phyloP scores from a whole-genome alignment of 1,140 invertebrate genomes.

The Portunus trituberculatus region DNA sequence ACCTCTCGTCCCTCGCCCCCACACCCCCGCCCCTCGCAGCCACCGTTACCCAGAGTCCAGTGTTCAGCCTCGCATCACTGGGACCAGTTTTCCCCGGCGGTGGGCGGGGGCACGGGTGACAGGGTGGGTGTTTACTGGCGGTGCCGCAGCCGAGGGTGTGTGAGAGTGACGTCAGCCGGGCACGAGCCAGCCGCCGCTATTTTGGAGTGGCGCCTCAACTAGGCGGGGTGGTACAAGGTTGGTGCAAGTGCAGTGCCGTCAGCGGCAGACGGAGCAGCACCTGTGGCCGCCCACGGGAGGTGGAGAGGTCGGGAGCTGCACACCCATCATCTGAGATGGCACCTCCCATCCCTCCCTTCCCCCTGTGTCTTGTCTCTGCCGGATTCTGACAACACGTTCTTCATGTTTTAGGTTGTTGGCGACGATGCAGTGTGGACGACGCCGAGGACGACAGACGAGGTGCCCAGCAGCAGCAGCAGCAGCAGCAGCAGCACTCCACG shows the following conservation, averaged over 20 bases:
- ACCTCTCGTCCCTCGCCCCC: no score
- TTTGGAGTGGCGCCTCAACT: conserved; percentile 53
- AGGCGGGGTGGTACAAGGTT: conserved; percentile 56
- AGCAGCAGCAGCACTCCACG: conserved; percentile 44
- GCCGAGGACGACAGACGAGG: conserved; percentile 42
- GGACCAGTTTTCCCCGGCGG: neutral
- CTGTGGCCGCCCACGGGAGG: conserved; percentile 12
- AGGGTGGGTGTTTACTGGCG: conserved; percentile 41
- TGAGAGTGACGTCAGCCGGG: conserved; percentile 59
- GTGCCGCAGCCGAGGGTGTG: conserved; percentile 28
- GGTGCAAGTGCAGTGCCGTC: conserved; percentile 41
- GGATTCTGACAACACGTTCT: neutral
- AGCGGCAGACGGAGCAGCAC: conserved; percentile 15
- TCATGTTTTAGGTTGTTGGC: conserved; percentile 56
- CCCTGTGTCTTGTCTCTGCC: neutral
- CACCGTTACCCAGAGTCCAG: conserved; percentile 22
- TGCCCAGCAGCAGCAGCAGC: conserved; percentile 44
- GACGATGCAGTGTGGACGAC: conserved; percentile 52
- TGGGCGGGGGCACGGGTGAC: conserved; percentile 38
- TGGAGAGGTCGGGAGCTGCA: neutral
- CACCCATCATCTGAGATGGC: neutral
- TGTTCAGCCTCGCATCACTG: neutral
- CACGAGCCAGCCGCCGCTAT: conserved; percentile 62
- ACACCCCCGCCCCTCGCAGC: neutral
- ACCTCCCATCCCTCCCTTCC: conserved; percentile 7